These are phyloP conservation scores for Chrysocyon brachyurus DNA, from an alignment of 2,797 vertebrate genomes.

Conservation along the genomic window DNA sequence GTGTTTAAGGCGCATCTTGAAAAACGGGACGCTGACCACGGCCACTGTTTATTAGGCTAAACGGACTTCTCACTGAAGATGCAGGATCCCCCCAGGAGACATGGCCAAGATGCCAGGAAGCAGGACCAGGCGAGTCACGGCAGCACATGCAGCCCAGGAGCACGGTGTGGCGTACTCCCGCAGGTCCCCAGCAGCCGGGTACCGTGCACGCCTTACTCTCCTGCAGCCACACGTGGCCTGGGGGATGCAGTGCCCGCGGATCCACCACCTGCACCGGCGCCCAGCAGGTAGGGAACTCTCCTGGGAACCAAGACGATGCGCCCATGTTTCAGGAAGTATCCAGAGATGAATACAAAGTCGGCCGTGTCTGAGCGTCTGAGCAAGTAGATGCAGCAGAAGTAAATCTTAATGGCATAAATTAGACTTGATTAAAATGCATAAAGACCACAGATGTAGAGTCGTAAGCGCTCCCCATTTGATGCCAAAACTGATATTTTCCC, in stretches of 20 bases:
- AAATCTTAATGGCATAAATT: slow-evolving; percentile 82
- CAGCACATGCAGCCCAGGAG: neutral
- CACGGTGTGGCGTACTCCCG: slow-evolving; percentile 47
- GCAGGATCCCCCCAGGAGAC: slow-evolving; percentile 76
- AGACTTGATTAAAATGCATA: slow-evolving; percentile 79
- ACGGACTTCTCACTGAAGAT: slow-evolving; percentile 77
- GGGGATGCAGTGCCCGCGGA: neutral
- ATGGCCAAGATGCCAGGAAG: slow-evolving; percentile 35
- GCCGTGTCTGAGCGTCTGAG: slow-evolving; percentile 80
- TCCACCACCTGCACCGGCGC: neutral
- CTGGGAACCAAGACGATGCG: slow-evolving; percentile 24
- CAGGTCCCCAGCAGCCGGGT: slow-evolving; percentile 76
- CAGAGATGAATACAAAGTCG: slow-evolving; percentile 64
- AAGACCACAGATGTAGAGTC: slow-evolving; percentile 80
- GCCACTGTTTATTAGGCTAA: slow-evolving; percentile 78
- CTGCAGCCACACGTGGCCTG: neutral
- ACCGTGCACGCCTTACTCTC: neutral
- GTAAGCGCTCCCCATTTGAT: slow-evolving; percentile 10
- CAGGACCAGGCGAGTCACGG: slow-evolving; percentile 14
- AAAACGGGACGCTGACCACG: slow-evolving; percentile 60
- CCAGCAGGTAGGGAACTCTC: neutral
- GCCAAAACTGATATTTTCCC: slow-evolving; percentile 70
- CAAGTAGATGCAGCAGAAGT: slow-evolving; percentile 68
- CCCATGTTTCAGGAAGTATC: slow-evolving; percentile 67
- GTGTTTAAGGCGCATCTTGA: slow-evolving; percentile 56